Percentiles rank a stretch among this genome's conserved stretches.
These are phyloP conservation scores for Aphidoletes aphidimyza DNA, from an alignment of 2,888 invertebrate genomes.

Conservation along the genomic window DNA sequence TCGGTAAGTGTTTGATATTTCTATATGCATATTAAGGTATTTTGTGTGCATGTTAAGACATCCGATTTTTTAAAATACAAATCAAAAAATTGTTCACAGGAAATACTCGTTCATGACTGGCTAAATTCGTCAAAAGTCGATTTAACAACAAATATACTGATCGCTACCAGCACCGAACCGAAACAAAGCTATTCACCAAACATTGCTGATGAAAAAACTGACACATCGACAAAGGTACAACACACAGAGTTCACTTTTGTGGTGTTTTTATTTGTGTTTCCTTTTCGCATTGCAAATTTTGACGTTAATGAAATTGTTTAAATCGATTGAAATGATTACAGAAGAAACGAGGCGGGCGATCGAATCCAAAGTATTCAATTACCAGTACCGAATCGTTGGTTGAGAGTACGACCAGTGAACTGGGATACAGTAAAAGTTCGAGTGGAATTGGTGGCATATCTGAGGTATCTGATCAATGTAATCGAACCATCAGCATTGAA, in stretches of 20 bases:
- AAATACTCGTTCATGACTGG: conserved; percentile 27
- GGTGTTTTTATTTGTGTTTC: too few relatives aligned
- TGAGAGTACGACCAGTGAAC: conserved; percentile 61
- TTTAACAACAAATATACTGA: neutral
- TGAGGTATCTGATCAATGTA: conserved; percentile 57
- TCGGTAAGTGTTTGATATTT: neutral
- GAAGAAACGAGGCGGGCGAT: conserved; percentile 68
- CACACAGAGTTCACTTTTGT: too few relatives aligned
- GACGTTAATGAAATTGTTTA: neutral
- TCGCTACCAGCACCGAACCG: neutral
- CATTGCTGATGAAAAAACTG: neutral
- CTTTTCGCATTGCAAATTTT: too few relatives aligned
- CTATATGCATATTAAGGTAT: too few relatives aligned
- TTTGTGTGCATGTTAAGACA: too few relatives aligned
- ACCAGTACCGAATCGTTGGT: conserved; percentile 59
- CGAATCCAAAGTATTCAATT: conserved; percentile 65
- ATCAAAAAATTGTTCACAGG: neutral
- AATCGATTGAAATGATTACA: neutral
- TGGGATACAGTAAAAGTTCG: conserved; percentile 62
- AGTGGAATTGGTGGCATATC: conserved; percentile 58
- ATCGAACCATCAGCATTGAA: conserved; percentile 57
- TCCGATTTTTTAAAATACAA: too few relatives aligned
- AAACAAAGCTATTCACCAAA: neutral
- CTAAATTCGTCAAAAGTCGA: neutral
- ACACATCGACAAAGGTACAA: neutral